Conservation (phyloP, 2,113 vertebrate genomes). For the Tapirus terrestris region DNA sequence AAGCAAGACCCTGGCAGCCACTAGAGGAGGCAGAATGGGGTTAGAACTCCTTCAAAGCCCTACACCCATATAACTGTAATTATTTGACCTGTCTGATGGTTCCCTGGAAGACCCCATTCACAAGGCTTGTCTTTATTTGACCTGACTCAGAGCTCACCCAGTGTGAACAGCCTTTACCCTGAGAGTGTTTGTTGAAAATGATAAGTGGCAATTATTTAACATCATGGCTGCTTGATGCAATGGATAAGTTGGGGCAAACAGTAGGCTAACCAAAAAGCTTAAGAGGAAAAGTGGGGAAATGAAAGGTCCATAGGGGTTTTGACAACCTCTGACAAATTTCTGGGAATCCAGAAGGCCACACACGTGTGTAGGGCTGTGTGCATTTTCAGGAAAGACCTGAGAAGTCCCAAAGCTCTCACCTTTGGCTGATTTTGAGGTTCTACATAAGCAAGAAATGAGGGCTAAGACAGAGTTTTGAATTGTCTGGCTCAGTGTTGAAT, state of each 20-base stretch:
- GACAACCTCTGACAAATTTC: not conserved
- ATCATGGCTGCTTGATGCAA: not conserved
- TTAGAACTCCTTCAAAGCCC: not conserved
- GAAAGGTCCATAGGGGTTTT: not conserved
- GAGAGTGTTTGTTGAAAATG: not conserved
- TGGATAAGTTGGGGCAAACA: not conserved
- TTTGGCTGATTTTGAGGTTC: not conserved
- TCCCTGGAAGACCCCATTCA: conserved; percentile 2
- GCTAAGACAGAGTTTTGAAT: not conserved
- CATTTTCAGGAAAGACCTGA: not conserved
- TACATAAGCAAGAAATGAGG: not conserved
- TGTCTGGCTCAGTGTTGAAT: not conserved
- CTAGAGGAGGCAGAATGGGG: not conserved
- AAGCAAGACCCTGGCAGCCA: not conserved
- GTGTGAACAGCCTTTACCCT: not conserved
- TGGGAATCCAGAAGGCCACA: not conserved
- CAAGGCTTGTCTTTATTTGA: not conserved
- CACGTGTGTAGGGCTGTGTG: not conserved
- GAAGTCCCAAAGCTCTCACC: not conserved
- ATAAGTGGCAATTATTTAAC: not conserved
- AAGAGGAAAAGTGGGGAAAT: not conserved
- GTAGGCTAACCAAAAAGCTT: not conserved
- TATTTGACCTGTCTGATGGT: not conserved
- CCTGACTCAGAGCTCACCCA: not conserved
- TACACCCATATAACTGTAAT: not conserved